Evolutionary conservation across 2,888 invertebrate genomes (phyloP), one percentile per base, ranked within the genome.

Genomic region (Drosophila neutralis): DNA sequence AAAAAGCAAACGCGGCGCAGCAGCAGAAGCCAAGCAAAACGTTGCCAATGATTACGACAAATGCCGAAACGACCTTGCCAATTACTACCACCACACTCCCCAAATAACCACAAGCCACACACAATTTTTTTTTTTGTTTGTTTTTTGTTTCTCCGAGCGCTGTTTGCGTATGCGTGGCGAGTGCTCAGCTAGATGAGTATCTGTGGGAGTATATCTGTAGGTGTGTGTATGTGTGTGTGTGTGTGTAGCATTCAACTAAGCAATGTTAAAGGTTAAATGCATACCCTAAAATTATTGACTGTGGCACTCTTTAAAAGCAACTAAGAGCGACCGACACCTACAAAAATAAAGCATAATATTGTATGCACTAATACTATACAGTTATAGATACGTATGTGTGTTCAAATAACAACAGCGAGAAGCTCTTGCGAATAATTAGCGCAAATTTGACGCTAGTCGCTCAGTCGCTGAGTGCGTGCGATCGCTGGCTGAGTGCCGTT

Each of bases 51-150:
- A 87, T 86, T 90, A 87, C 91, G 81, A 80, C 85, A 90, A 92
- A 91, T 91, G 91, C 83, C 83, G 92, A 74, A 92, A 91, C 92
- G 92, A 91, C 91, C 91, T 91, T 91, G 91, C 91, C 91, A 90
- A 91, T 91, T 87, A 90, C 90, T 78, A 84, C 51, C 87, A 78
- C 58, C 63, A 51, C 65, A 68, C 62, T 45, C 63, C 54, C 63
- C 62, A 56, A 35, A 29, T 38, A 59, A 42, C 57, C 51, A 35
- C 29, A 33, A 57, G 56, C 53, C 21, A 42, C 42, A 51, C 51
- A 33, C 31, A 52, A 65, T 70, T 73, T 59, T 51, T 54, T 53
- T 51, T 74, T 58, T 54, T 68, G 36, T 45, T 53, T 33, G 33
- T 27, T 59, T 48, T 51, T 27, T 15, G 36, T 42, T 57, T 31